Conservation (phyloP, 1,140 invertebrate genomes). For the Drosophila truncata region DNA sequence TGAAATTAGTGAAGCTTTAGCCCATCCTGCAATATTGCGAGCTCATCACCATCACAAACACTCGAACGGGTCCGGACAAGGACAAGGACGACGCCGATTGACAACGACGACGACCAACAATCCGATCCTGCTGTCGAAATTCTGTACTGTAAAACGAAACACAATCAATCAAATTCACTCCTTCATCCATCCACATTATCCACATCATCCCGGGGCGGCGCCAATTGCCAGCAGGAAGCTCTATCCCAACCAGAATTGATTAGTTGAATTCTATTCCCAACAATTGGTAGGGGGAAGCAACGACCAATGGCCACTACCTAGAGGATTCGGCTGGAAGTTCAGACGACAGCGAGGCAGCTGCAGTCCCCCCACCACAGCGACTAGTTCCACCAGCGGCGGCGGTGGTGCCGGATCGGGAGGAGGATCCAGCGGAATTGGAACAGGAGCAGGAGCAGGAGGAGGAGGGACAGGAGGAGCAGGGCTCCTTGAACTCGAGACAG, state of each 20-base stretch:
- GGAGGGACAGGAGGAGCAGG: not conserved
- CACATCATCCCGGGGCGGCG: constrained; percentile 26
- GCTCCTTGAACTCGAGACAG: not conserved
- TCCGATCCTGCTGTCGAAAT: constrained; percentile 36
- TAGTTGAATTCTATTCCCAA: constrained; percentile 86
- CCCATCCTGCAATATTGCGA: constrained; percentile 83
- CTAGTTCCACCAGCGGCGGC: constrained; percentile 29
- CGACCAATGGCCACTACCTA: constrained; percentile 86
- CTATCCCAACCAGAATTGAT: constrained; percentile 85
- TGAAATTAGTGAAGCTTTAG: constrained; percentile 85
- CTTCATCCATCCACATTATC: too few species aligned
- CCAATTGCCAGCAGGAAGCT: constrained; percentile 71
- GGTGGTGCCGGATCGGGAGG: constrained; percentile 40
- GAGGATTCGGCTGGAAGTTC: constrained; percentile 85
- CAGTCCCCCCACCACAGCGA: constrained; percentile 18
- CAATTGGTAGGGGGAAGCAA: constrained; percentile 85
- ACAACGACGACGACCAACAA: constrained; percentile 28
- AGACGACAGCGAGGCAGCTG: constrained; percentile 76
- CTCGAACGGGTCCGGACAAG: constrained; percentile 54
- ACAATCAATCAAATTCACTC: constrained; percentile 8
- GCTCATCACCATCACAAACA: constrained; percentile 75
- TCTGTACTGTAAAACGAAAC: constrained; percentile 32
- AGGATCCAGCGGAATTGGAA: constrained; percentile 19
- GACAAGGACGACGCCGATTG: constrained; percentile 51
- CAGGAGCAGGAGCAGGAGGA: not conserved